These are phyloP conservation scores for Pandemis corylana DNA, from an alignment of 2,888 invertebrate species.

Conservation along the genomic window DNA sequence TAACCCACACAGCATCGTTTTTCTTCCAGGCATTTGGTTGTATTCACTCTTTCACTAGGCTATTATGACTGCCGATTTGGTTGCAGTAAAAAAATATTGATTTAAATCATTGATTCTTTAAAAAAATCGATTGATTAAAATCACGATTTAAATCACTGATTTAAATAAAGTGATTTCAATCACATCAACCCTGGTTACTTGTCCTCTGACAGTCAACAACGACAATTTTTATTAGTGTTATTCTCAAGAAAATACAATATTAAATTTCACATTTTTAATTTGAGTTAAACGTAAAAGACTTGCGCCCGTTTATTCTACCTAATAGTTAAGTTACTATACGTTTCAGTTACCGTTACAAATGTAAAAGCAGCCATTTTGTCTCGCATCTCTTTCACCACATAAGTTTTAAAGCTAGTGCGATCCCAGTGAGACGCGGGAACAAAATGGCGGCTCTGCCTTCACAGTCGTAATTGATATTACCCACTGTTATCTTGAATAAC, in stretches of 20 bases:
- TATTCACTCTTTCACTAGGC: too few relatives aligned
- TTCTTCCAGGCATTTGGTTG: too few relatives aligned
- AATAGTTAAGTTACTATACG: slow-evolving; percentile 1
- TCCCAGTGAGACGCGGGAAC: slow-evolving; percentile 1
- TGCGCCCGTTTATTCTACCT: background rate
- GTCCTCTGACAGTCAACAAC: background rate
- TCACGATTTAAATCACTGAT: too few relatives aligned
- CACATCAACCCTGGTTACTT: too few relatives aligned
- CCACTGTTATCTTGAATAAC: slow-evolving; percentile 1
- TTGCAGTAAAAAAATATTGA: too few relatives aligned
- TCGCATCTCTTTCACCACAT: background rate
- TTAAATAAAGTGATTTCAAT: too few relatives aligned
- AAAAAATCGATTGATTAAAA: too few relatives aligned
- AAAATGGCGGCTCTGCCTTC: background rate
- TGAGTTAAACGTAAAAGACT: slow-evolving; percentile 7
- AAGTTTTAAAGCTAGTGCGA: background rate
- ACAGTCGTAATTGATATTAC: background rate
- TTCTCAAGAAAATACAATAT: background rate
- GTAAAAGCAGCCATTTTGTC: background rate
- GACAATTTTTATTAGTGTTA: background rate
- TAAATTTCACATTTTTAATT: slow-evolving; percentile 1
- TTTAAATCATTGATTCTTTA: too few relatives aligned
- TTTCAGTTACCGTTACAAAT: background rate
- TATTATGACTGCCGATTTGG: too few relatives aligned
- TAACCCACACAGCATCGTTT: too few relatives aligned